Evolutionary conservation across 2,113 vertebrate genomes (phyloP), one percentile per base, ranked within the genome.

Genomic region (Urocitellus parryii): DNA sequence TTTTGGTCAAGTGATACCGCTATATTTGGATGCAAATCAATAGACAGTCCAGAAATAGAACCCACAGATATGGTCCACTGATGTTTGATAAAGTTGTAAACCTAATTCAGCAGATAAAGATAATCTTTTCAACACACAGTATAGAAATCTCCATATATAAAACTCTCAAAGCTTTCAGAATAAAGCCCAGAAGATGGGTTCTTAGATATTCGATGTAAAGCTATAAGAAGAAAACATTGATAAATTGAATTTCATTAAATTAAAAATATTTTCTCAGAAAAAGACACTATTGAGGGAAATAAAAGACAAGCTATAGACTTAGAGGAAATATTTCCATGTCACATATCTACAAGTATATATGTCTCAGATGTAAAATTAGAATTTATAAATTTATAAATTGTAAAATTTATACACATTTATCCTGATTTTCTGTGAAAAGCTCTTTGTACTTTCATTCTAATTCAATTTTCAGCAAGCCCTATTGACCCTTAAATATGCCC

Each of bases 21-120:
- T 0, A 4, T 24, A 29, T 4, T 2, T 0, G 1, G 1, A 1
- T 73, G 84, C 16, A 0, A 73, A 83, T 42, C 22, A 39, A n/a
- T 2, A 34, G 3, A 32, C 37, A 12, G 32, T 5, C 29, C 27
- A 39, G 42, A 32, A 39, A 11, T 39, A 22, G 7, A 25, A 5
- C 10, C 37, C 3, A 2, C 34, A 29, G 5, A 10, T 9, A 29
- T 2, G 5, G 11, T 10, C 61, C 8, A 3, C 1, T n/a, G 24
- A 10, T 39, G 17, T 61, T n/a, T 56, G 14, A 68, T 27, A 37
- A 73, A 72, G 7, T 45, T 58, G 7, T 48, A 22, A 22, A 65
- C 39, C 4, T 4, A 48, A 5, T 12, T 39, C 27, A 25, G 58
- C 17, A 0, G 25, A 37, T 22, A 53, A 74, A 84, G 18, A 11